These are phyloP conservation scores for Cariama cristata DNA, from an alignment of 2,113 vertebrate species.

Conservation along the genomic window DNA sequence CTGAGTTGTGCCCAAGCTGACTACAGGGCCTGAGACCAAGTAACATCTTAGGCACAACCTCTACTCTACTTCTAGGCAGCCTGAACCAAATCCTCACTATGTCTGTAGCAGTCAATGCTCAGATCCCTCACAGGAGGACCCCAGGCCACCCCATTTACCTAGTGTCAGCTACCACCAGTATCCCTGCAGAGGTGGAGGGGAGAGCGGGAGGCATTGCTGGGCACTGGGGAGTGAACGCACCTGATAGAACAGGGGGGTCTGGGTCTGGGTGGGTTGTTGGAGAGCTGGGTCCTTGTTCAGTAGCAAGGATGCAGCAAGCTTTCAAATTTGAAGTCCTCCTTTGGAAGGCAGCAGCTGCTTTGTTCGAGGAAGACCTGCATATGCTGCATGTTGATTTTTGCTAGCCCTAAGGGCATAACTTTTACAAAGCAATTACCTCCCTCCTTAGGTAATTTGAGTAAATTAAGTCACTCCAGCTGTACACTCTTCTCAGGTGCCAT, in stretches of 20 bases:
- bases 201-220: background rate
- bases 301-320: background rate
- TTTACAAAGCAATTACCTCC: background rate
- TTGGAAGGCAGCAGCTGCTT: background rate
- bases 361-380: background rate
- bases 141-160: background rate
- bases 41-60: background rate
- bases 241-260: background rate
- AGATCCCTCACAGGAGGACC: background rate
- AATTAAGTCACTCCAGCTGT: background rate
- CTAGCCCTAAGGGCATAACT: background rate
- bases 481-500: background rate
- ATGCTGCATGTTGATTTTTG: background rate
- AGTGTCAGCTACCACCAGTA: background rate
- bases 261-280: background rate
- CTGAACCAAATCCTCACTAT: background rate
- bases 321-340: background rate
- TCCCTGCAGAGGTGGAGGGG: background rate
- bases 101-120: background rate
- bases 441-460: background rate
- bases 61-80: background rate
- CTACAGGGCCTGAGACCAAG: too few relatives aligned
- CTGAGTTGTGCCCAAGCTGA: background rate
- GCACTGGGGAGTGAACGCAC: accelerated
- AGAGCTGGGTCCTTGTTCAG: background rate